phyloP scores from a whole-genome alignment of 2,888 invertebrate species.

The Phaedon cochleariae region DNA sequence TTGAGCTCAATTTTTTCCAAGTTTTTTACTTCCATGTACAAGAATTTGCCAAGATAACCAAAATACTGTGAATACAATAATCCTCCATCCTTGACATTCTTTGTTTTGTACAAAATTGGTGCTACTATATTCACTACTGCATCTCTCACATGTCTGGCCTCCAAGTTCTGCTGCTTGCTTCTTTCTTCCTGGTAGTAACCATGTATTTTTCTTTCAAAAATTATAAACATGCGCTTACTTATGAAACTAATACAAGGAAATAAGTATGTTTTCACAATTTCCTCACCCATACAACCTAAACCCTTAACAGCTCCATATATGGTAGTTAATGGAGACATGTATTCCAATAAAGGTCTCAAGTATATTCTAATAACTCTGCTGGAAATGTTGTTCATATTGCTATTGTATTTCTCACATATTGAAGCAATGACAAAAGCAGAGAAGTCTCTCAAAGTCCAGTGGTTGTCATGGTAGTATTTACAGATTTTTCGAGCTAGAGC shows the following conservation, averaged over 20 bases:
- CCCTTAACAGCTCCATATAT: conserved; percentile 53
- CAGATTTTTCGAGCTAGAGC: conserved; percentile 48
- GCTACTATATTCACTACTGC: conserved; percentile 43
- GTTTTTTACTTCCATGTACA: conserved; percentile 51
- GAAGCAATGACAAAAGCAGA: conserved; percentile 48
- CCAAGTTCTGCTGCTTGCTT: conserved; percentile 45
- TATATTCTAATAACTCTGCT: conserved; percentile 49
- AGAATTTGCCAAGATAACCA: conserved; percentile 51
- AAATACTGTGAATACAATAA: conserved; percentile 48
- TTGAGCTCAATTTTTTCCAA: conserved; percentile 47
- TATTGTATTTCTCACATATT: conserved; percentile 47
- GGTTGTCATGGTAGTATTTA: conserved; percentile 53
- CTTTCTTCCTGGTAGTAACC: conserved; percentile 39
- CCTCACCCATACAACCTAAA: conserved; percentile 49
- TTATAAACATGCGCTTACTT: conserved; percentile 45
- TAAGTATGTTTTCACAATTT: conserved; percentile 43
- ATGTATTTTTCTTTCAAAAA: conserved; percentile 42
- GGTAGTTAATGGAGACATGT: conserved; percentile 45
- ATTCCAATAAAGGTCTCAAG: conserved; percentile 43
- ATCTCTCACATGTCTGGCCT: conserved; percentile 49
- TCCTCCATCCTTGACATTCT: conserved; percentile 45
- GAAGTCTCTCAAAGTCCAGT: conserved; percentile 54
- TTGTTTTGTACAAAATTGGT: conserved; percentile 47
- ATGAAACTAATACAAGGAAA: conserved; percentile 46
- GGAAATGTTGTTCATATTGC: conserved; percentile 48